These are phyloP conservation scores for Epinephelus moara DNA, from an alignment of 2,113 vertebrate genomes.

Conservation along the genomic window DNA sequence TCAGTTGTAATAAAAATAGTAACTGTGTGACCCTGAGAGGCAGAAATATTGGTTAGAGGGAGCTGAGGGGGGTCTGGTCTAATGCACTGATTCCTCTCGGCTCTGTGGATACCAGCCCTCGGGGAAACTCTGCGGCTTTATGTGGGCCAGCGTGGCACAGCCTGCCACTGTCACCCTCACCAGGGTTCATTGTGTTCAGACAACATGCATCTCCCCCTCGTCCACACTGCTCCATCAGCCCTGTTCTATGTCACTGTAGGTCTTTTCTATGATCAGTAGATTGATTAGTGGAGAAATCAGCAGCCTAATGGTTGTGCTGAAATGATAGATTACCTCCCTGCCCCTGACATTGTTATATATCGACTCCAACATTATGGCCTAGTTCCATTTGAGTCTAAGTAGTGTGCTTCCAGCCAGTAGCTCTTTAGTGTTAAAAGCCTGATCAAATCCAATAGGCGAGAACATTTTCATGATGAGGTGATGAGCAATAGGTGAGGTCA, in stretches of 20 bases:
- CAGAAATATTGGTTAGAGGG: neutral
- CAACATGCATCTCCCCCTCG: conserved; percentile 5
- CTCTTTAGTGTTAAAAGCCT: conserved; percentile 72
- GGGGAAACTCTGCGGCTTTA: conserved; percentile 37
- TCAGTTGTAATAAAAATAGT: conserved; percentile 24
- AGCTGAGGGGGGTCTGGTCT: conserved; percentile 41
- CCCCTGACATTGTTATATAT: conserved; percentile 58
- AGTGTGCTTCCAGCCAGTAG: conserved; percentile 50
- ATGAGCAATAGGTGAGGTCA: conserved; percentile 75
- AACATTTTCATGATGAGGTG: conserved; percentile 68
- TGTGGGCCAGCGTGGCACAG: conserved; percentile 64
- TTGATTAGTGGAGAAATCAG: conserved; percentile 68
- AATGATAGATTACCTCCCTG: conserved; percentile 65
- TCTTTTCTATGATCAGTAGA: conserved; percentile 51
- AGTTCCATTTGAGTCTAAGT: conserved; percentile 67
- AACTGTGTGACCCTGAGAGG: conserved; percentile 13
- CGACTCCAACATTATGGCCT: conserved; percentile 69
- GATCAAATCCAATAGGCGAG: conserved; percentile 61
- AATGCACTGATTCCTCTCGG: conserved; percentile 47
- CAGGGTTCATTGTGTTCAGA: conserved; percentile 31
- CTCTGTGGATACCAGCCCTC: conserved; percentile 47
- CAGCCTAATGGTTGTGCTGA: conserved; percentile 58
- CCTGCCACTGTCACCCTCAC: conserved; percentile 55
- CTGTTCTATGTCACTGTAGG: conserved; percentile 25
- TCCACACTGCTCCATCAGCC: conserved; percentile 25